Evolutionary conservation across 2,113 vertebrate species (phyloP).

Genomic region (Balaeniceps rex): DNA sequence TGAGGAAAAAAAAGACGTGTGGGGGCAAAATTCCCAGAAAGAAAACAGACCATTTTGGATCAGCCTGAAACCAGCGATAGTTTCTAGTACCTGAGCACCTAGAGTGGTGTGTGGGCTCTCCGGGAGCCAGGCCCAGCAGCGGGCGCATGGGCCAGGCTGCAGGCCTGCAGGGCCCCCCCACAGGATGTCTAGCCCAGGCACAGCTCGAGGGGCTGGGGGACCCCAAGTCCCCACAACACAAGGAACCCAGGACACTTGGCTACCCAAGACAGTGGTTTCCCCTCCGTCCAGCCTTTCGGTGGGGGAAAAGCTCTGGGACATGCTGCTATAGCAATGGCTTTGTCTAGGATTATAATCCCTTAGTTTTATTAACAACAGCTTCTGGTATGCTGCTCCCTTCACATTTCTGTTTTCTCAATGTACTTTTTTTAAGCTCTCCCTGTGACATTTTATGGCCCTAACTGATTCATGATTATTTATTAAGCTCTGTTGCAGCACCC

Average conservation of each 20-base stretch:
- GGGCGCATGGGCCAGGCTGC: not conserved
- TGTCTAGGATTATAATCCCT: not conserved
- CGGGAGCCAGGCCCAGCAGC: not conserved
- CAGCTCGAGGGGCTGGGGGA: not conserved
- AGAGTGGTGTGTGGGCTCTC: not conserved
- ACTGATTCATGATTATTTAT: not conserved
- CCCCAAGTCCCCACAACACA: accelerated
- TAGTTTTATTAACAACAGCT: not conserved
- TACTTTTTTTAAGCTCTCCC: not conserved
- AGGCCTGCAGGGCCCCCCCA: not conserved
- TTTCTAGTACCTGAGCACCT: not conserved
- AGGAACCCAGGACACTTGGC: not conserved
- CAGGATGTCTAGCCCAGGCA: not conserved
- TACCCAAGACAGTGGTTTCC: not conserved
- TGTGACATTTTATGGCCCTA: not conserved
- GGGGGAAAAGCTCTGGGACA: not conserved
- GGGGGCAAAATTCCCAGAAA: not conserved
- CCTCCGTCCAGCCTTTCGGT: not conserved
- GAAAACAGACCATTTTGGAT: not conserved
- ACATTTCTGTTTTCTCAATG: not conserved
- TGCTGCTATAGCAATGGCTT: not conserved
- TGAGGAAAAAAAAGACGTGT: not conserved
- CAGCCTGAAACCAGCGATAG: not conserved
- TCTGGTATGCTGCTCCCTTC: not conserved
- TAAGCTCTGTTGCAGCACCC: not conserved